Base-by-base conservation (phyloP, 2,797 vertebrate genomes). In the Anas acuta region DNA sequence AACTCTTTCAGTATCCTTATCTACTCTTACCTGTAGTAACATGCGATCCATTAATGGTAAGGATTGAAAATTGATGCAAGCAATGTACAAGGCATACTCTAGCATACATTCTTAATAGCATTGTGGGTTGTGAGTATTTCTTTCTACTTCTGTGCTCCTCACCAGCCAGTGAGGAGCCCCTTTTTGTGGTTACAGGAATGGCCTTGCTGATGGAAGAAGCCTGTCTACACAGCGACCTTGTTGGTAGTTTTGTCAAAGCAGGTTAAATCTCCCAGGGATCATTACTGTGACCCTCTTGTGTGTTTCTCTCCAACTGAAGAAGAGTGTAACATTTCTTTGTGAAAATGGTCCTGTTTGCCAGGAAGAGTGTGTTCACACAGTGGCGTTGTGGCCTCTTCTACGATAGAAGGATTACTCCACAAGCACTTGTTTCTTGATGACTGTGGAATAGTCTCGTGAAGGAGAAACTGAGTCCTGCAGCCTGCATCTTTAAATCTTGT, bases 1-100 rank as follows among this genome's bases (percentile, higher is more conserved):
- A n/a, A 22, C 3, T 67, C 33, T 2, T 43, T 89, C 57, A 1
- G 1, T 33, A 1, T 30, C 0, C 0, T n/a, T 53, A 4, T 41
- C 37, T 64, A 18, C 37, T 30, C 8, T 12, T 19, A 41, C 3
- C 0, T 13, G 19, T 39, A 67, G 70, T 33, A 45, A 28, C 0
- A 0, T 32, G 62, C 10, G 4, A 2, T 51, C 14, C n/a, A 57
- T 74, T 6, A 1, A 26, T 49, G 7, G 6, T 6, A 5, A 60
- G 6, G 4, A 6, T 45, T 89, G 70, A 35, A 66, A 66, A 35
- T 22, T 1, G 1, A 9, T 37, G 39, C 10, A 25, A 33, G 41
- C 3, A 1, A 6, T 30, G 8, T 11, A 6, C 16, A 21, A 78
- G 10, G 4, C 77, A 17, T 9, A 21, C 16, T 8, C n/a, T 2